Evolutionary conservation across 1,140 invertebrate species (phyloP).

Genomic region (Trichonephila clavipes): DNA sequence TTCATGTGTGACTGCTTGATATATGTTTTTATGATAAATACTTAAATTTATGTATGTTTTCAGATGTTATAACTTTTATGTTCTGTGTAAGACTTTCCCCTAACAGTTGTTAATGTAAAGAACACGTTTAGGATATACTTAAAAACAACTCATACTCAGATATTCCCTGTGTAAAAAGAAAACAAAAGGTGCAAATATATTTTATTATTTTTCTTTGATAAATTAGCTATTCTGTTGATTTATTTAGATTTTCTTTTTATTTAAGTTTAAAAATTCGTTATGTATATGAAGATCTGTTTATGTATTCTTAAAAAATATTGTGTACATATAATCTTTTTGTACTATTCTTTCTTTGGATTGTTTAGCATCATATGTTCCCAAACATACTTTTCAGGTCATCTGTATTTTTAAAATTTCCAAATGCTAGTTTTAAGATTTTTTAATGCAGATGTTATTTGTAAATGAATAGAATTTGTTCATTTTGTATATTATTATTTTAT

Average conservation of each 20-base stretch:
- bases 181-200: background rate
- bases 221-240: background rate
- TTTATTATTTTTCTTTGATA: background rate
- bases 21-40: background rate
- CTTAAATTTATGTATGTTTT: slow-evolving; percentile 1
- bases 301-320: background rate
- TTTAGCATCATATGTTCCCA: slow-evolving; percentile 14
- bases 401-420: background rate
- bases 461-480: background rate
- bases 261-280: background rate
- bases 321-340: background rate
- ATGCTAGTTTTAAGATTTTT: background rate
- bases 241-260: background rate
- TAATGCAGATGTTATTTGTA: background rate
- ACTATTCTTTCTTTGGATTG: slow-evolving; percentile 22
- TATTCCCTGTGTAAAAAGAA: background rate
- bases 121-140: background rate
- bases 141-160: background rate
- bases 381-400: background rate
- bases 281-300: background rate
- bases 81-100: background rate
- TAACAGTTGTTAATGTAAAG: background rate
- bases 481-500: too few species aligned
- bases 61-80: background rate
- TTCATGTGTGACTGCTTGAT: background rate